Evolutionary conservation across 2,888 invertebrate genomes (phyloP).

Genomic region (Cacoxenus indagator): DNA sequence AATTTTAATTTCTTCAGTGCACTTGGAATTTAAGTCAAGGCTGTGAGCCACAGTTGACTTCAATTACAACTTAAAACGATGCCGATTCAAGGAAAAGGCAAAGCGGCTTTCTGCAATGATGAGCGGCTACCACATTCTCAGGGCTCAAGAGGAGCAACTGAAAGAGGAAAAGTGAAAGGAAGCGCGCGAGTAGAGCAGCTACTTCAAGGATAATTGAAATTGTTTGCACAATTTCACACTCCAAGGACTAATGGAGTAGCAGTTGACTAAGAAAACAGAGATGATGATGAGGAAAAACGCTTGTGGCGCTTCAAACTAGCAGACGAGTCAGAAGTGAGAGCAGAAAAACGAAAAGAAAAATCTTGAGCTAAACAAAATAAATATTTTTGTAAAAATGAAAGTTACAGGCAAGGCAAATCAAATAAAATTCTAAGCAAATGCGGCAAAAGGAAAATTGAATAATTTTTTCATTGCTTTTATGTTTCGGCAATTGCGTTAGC

Average conservation of each 20-base stretch:
- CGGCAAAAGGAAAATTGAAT: not conserved
- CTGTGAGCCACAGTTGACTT: no score
- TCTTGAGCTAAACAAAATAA: not conserved
- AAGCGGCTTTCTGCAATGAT: no score
- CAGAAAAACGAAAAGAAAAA: not conserved
- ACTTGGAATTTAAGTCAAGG: no score
- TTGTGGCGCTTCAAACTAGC: not conserved
- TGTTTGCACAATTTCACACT: slow-evolving; percentile 66
- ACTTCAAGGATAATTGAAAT: slow-evolving; percentile 64
- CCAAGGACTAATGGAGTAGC: slow-evolving; percentile 62
- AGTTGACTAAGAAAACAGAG: slow-evolving; percentile 49
- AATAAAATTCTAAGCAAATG: slow-evolving; percentile 22
- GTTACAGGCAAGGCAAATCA: slow-evolving; percentile 8
- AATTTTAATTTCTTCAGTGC: no score
- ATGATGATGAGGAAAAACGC: slow-evolving; percentile 27
- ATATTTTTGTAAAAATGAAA: not conserved
- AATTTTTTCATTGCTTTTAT: slow-evolving; percentile 9
- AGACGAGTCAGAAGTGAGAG: not conserved
- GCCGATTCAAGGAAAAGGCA: no score
- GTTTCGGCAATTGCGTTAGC: slow-evolving; percentile 10
- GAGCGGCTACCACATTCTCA: no score
- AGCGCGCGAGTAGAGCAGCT: slow-evolving; percentile 44
- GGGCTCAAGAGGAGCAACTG: no score
- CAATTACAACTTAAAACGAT: no score
- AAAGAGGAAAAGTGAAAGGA: no score